These are phyloP conservation scores for Somateria mollissima DNA, from an alignment of 2,797 vertebrate genomes.

Conservation along the genomic window DNA sequence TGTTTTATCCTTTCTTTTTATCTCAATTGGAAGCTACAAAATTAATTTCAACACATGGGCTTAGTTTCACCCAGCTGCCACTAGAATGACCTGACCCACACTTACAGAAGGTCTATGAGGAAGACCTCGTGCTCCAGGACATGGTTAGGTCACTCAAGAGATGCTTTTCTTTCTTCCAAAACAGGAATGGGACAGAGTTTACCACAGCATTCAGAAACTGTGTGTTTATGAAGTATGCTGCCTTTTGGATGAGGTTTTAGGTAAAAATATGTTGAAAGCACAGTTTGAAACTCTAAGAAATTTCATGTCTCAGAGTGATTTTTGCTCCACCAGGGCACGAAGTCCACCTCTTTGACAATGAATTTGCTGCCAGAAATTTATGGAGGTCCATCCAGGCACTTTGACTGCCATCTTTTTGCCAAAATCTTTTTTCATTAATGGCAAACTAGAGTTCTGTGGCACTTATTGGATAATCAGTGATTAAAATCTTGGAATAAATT, in stretches of 20 bases:
- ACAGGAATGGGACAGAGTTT: accelerated
- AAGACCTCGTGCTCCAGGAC: background rate
- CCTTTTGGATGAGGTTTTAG: background rate
- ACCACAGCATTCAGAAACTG: background rate
- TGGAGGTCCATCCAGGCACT: background rate
- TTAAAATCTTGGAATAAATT: background rate
- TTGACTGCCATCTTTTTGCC: background rate
- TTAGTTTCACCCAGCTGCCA: background rate
- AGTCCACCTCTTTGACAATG: background rate
- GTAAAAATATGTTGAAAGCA: background rate
- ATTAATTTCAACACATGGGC: background rate
- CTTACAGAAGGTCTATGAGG: background rate
- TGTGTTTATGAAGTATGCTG: background rate
- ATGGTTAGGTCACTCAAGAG: background rate
- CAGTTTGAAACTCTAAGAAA: background rate
- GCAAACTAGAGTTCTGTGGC: background rate
- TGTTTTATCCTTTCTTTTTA: background rate
- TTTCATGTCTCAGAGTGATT: background rate
- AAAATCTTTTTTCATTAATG: conserved; percentile 22
- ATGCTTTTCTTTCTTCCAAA: background rate
- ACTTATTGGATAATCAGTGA: background rate
- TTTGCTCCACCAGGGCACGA: background rate
- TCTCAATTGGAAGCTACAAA: background rate
- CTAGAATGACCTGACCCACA: background rate
- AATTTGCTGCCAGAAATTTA: background rate